Base-by-base conservation (phyloP, 2,888 invertebrate genomes). In the Bombylius discolor region DNA sequence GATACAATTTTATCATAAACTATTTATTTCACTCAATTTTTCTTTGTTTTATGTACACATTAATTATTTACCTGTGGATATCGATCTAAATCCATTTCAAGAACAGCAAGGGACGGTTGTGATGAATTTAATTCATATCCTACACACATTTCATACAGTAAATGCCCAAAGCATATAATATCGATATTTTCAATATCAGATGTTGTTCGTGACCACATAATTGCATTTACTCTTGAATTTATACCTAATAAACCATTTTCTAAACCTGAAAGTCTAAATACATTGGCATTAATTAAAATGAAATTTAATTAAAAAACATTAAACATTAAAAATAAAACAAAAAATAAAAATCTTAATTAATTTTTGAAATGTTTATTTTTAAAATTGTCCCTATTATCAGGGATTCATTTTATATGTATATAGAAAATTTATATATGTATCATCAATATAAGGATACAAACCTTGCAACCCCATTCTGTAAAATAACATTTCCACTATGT, bases 391-490 rank as follows among this genome's bases (percentile, higher is more conserved):
- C 23, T 23, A 23, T 23, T 23, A 23, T 23, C 23, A 23, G 23
- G 23, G 23, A 23, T 23, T 23, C 23, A 23, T 47, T 44, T 7
- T 39, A 33, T 39, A 52, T 52, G 14, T 23, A 9, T 34, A 33
- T 50, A 13, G 39, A 36, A 47, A 39, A 39, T 3, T 39, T 39
- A n/a, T 23, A 23, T 23, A 23, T 23, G 3, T 23, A 23, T 23
- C 23, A 23, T 23, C 23, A 23, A 2, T 23, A 23, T 5, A 45
- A 45, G 14, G 3, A 14, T 14, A 14, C 14, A 70, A 66, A 87
- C 87, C 93, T 81, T 51, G 94, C 94, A 1, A 91, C 90, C 31
- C 93, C 92, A 71, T 94, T 92, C 68, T 94, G 93, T 47, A 94
- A 80, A 62, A 94, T 87, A 34, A 95, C 84, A 74, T 95, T 95